phyloP scores from a whole-genome alignment of 2,797 vertebrate genomes.

The Hippocampus kuda region DNA sequence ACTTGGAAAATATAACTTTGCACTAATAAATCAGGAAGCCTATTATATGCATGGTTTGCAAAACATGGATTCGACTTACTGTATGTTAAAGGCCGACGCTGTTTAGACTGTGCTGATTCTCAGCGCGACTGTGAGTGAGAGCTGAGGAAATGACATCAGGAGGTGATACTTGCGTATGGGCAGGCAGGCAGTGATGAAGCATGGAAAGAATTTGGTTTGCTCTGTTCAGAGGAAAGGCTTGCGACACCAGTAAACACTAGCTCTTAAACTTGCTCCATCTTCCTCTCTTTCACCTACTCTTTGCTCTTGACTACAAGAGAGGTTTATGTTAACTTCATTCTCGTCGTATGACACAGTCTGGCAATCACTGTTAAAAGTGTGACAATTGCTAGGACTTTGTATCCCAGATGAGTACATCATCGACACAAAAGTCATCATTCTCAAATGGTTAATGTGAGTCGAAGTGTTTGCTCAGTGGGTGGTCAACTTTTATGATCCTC shows the following conservation, averaged over 20 bases:
- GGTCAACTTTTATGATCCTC: constrained; percentile 7
- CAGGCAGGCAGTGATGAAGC: constrained; percentile 62
- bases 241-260: constrained; percentile 56
- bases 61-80: not conserved
- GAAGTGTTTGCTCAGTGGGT: not conserved
- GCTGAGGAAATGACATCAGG: constrained; percentile 61
- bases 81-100: constrained; percentile 11
- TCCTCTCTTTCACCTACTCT: constrained; percentile 24
- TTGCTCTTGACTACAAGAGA: constrained; percentile 40
- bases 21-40: not conserved
- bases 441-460: constrained; percentile 16
- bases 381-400: not conserved
- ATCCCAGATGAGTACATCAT: not conserved
- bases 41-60: not conserved
- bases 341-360: constrained; percentile 46
- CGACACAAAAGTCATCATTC: constrained; percentile 11
- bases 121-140: constrained; percentile 46
- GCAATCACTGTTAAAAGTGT: not conserved
- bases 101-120: constrained; percentile 35
- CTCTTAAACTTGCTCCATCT: constrained; percentile 37
- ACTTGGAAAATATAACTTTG: not conserved
- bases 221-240: constrained; percentile 56
- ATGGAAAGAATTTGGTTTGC: constrained; percentile 61
- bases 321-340: constrained; percentile 44
- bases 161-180: constrained; percentile 52